Evolutionary conservation across 2,888 invertebrate species (phyloP).

Genomic region (Torymus tubicola): DNA sequence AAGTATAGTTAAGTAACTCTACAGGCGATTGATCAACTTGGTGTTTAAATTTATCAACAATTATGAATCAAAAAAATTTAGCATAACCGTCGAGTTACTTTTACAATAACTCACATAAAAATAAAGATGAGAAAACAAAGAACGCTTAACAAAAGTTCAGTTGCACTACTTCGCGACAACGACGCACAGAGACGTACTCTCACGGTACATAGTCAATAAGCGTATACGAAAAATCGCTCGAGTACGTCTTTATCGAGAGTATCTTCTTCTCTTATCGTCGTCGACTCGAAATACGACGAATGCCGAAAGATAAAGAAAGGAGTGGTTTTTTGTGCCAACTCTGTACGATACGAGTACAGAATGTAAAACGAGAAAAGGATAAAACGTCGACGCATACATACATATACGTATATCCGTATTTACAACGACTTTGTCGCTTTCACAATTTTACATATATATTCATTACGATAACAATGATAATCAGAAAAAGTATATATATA

Average conservation of each 20-base stretch:
- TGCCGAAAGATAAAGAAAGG: slow-evolving; percentile 10
- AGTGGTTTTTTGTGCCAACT: slow-evolving; percentile 63
- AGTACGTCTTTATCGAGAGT: slow-evolving; percentile 8
- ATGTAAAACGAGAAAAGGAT: slow-evolving; percentile 32
- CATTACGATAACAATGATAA: slow-evolving; percentile 43
- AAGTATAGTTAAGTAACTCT: slow-evolving; percentile 12
- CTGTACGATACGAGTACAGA: slow-evolving; percentile 60
- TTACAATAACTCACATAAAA: slow-evolving; percentile 5
- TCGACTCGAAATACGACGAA: neutral
- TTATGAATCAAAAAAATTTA: too few species aligned
- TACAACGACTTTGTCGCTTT: slow-evolving; percentile 59
- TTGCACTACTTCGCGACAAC: neutral
- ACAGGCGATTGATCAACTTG: slow-evolving; percentile 12
- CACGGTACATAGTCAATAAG: slow-evolving; percentile 7
- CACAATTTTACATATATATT: slow-evolving; percentile 19
- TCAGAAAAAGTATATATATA: slow-evolving; percentile 33
- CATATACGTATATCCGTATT: slow-evolving; percentile 46
- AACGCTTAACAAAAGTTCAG: neutral
- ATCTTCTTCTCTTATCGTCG: neutral
- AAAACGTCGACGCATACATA: slow-evolving; percentile 41
- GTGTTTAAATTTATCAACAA: neutral
- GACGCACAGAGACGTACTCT: neutral
- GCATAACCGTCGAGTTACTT: slow-evolving; percentile 9
- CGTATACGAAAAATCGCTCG: slow-evolving; percentile 14
- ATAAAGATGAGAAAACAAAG: neutral